These are phyloP conservation scores for Calypte anna DNA, from an alignment of 2,113 vertebrate genomes.

Conservation along the genomic window DNA sequence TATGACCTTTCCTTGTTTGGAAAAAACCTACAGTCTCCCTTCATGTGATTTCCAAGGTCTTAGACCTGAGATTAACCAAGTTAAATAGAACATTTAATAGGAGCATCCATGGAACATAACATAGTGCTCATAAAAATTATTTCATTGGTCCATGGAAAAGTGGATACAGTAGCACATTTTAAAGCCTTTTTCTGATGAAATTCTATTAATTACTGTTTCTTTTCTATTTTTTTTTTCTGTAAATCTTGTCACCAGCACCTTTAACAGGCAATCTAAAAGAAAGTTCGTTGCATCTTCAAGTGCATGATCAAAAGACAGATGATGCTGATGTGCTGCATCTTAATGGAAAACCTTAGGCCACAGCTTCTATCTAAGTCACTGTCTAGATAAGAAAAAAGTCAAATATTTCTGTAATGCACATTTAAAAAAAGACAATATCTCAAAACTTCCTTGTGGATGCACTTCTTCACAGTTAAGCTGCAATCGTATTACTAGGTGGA, in stretches of 20 bases:
- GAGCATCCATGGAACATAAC: background rate
- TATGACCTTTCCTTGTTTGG: background rate
- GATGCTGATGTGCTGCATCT: background rate
- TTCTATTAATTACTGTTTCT: background rate
- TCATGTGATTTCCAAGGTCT: background rate
- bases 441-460: background rate
- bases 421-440: background rate
- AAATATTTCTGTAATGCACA: background rate
- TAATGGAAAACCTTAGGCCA: background rate
- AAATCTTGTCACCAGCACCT: background rate
- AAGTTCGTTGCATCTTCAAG: background rate
- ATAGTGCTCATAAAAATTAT: background rate
- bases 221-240: background rate
- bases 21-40: background rate
- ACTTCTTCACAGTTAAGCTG: background rate
- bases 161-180: background rate
- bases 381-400: background rate
- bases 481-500: background rate
- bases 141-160: background rate
- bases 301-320: background rate
- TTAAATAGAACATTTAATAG: background rate
- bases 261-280: background rate
- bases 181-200: background rate
- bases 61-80: background rate
- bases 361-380: background rate